A percentile compares a stretch with the other conserved stretches of the same genome.
Conservation (phyloP, 2,113 vertebrate genomes). For the Ceyx cyanopectus region DNA sequence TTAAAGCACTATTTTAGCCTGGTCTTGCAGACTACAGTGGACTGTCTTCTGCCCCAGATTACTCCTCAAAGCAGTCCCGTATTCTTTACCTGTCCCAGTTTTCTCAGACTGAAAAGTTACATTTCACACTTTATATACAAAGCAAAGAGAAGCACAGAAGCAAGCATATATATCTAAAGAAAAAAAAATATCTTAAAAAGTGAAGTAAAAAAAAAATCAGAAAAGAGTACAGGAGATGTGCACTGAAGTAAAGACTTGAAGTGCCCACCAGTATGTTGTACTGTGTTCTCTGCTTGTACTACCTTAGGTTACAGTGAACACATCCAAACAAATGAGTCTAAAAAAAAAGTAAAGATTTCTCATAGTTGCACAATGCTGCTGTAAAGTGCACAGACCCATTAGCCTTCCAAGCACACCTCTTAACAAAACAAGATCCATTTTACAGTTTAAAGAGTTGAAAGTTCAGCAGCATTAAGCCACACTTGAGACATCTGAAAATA, state of each 20-base stretch:
- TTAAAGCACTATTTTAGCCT: not conserved
- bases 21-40: not conserved
- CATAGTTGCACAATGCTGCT: not conserved
- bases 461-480: not conserved
- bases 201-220: not conserved
- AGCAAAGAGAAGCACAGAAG: not conserved
- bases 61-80: not conserved
- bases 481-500: not conserved
- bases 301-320: not conserved
- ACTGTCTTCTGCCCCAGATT: not conserved
- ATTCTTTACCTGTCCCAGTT: not conserved
- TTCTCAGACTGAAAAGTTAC: not conserved
- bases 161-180: not conserved
- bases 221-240: not conserved
- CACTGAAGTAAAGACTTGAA: not conserved
- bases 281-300: not conserved
- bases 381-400: not conserved
- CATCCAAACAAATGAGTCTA: not conserved
- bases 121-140: not conserved
- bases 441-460: not conserved
- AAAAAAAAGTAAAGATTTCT: not conserved
- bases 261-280: not conserved
- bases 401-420: not conserved
- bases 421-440: not conserved
- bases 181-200: not conserved